Evolutionary conservation across 2,888 invertebrate species (phyloP).

Genomic region (Atrina japonica): DNA sequence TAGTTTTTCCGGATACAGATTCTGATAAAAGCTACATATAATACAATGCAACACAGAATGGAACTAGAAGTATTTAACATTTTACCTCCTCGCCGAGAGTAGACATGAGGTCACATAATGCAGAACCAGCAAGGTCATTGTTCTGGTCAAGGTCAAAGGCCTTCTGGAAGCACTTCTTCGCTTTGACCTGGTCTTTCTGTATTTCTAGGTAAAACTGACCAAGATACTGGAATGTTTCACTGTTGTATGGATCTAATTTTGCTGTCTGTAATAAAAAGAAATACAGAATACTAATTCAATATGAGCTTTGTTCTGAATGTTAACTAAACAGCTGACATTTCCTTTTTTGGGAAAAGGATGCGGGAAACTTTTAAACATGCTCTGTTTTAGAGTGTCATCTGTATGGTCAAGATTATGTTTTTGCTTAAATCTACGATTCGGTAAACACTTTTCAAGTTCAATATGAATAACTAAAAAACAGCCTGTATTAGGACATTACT

Average conservation of each 20-base stretch:
- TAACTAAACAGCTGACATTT: not conserved
- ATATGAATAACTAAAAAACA: too few relatives aligned
- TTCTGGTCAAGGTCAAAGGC: slow-evolving; percentile 88
- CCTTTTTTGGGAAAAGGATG: too few relatives aligned
- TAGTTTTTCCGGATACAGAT: too few relatives aligned
- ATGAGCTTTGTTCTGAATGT: not conserved
- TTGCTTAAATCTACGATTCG: too few relatives aligned
- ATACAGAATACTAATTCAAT: too few relatives aligned
- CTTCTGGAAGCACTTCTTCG: slow-evolving; percentile 92
- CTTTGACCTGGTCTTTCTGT: slow-evolving; percentile 89
- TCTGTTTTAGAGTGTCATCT: too few relatives aligned
- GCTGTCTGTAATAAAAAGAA: slow-evolving; percentile 71
- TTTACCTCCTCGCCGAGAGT: slow-evolving; percentile 85
- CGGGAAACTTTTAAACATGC: too few relatives aligned
- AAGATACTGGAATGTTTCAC: slow-evolving; percentile 88
- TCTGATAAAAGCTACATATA: too few relatives aligned
- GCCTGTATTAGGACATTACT: too few relatives aligned
- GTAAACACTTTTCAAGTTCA: too few relatives aligned
- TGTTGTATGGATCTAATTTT: slow-evolving; percentile 87
- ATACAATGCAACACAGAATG: too few relatives aligned
- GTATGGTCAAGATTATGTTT: too few relatives aligned
- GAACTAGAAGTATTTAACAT: not conserved
- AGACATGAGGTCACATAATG: slow-evolving; percentile 89
- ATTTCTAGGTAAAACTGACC: slow-evolving; percentile 87
- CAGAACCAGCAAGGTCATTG: slow-evolving; percentile 86